Evolutionary conservation across 2,113 vertebrate genomes (phyloP), one percentile per base, ranked within the genome.

Genomic region (Felis chaus): DNA sequence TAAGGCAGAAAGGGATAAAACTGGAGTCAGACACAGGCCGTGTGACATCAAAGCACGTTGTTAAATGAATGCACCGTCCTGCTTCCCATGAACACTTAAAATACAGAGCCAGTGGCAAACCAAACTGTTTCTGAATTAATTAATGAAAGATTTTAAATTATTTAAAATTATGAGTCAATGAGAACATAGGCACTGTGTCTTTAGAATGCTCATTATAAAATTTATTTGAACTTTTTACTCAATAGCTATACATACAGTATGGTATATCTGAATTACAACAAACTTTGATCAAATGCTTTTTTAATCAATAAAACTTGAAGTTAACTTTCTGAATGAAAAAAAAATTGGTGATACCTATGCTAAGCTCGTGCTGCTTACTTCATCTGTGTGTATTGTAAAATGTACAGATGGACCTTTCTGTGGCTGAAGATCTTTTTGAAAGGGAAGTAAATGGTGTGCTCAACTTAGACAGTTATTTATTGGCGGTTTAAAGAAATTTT

Each of bases 391-490:
- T 79, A 41, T 94, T 66, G 63, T 45, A 39, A 41, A 80, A 88
- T 82, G 91, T 3, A 63, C 15, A 79, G 16, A 33, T 61, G 33
- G 16, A 45, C 27, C 90, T 96, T 81, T 63, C 57, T 84, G 23
- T 84, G 23, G 19, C 10, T 61, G 19, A 94, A 96, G 4, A 39
- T 21, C 16, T 96, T 96, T 89, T 68, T 69, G 18, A 61, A 89
- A 69, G 57, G 19, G 4, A 95, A 83, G 1, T 53, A 18, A 88
- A 81, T 78, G 21, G 14, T 80, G 63, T 80, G 5, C 68, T 93
- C 53, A 82, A 92, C 76, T 94, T 85, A 84, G 69, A 71, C 66
- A 89, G 25, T 50, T 94, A 84, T 63, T 50, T 94, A 84, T 55
- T 93, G 19, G 78, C 65, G 25, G 39, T 91, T 53, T 88, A 57